Evolutionary conservation across 2,888 invertebrate genomes (phyloP).

Genomic region (Rhogogaster chlorosoma): DNA sequence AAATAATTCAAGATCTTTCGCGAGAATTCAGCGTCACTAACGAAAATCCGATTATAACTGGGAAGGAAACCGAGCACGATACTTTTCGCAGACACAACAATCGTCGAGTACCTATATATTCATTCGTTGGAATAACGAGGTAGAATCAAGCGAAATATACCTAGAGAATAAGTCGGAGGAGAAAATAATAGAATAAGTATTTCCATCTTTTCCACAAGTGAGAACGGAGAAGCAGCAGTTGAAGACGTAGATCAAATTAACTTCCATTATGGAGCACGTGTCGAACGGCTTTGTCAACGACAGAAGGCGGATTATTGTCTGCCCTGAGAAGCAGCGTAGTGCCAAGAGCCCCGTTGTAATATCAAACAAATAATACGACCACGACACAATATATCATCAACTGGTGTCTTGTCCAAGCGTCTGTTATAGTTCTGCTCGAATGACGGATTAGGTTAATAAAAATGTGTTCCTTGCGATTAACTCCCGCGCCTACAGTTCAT

Average conservation of each 20-base stretch:
- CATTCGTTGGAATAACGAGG: background rate
- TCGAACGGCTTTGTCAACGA: conserved; percentile 48
- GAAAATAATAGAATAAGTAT: conserved; percentile 2
- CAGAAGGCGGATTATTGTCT: conserved; percentile 51
- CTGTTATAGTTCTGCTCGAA: background rate
- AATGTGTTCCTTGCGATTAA: conserved; percentile 6
- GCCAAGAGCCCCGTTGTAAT: conserved; percentile 11
- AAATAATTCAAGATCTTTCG: background rate
- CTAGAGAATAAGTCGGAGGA: background rate
- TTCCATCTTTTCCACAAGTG: background rate
- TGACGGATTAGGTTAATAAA: conserved; percentile 22
- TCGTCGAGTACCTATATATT: background rate
- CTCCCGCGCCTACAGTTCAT: background rate
- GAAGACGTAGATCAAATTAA: conserved; percentile 49
- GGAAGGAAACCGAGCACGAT: background rate
- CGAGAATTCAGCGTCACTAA: background rate
- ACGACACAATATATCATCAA: conserved; percentile 30
- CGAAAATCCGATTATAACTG: background rate
- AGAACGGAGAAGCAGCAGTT: background rate
- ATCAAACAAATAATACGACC: conserved; percentile 23
- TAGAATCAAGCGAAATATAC: background rate
- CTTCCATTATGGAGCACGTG: conserved; percentile 51
- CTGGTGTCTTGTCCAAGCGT: background rate
- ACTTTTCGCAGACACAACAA: background rate
- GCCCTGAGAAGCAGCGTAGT: background rate